Evolutionary conservation across 2,797 vertebrate species (phyloP).

Genomic region (Fringilla coelebs): DNA sequence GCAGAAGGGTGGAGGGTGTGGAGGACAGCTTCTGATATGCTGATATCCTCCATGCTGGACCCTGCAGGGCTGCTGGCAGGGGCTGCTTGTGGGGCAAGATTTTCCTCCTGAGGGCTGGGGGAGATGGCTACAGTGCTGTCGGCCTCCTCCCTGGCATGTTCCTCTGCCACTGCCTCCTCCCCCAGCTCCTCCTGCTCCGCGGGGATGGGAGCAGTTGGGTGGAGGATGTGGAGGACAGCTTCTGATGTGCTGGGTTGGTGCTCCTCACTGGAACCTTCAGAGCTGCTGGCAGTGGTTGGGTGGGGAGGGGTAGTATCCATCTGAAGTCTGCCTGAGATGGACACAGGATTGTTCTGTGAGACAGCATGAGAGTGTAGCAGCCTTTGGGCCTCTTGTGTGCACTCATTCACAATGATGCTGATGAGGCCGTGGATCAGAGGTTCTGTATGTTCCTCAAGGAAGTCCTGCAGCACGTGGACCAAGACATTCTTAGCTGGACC

Average conservation of each 20-base stretch:
- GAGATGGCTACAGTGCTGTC: neutral
- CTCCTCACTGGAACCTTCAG: neutral
- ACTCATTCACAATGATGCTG: neutral
- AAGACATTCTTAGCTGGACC: neutral
- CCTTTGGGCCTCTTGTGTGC: neutral
- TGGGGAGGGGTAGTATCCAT: fast-evolving
- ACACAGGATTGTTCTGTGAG: neutral
- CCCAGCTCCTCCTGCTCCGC: neutral
- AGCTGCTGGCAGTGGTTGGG: neutral
- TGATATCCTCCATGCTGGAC: neutral
- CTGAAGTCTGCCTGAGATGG: neutral
- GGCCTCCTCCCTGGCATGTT: neutral
- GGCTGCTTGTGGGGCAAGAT: neutral
- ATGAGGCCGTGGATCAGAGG: neutral
- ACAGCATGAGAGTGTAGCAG: neutral
- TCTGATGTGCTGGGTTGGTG: neutral
- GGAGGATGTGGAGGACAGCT: neutral
- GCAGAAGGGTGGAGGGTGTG: neutral
- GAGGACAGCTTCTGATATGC: neutral
- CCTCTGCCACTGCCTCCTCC: neutral
- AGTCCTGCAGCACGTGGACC: neutral
- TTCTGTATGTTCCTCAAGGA: neutral
- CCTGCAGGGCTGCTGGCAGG: neutral
- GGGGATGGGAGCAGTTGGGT: neutral
- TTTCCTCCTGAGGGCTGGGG: neutral